Evolutionary conservation across 37 sponge, comb jelly and placozoan species (phyloP).

Genomic region (Oscarella lobularis): DNA sequence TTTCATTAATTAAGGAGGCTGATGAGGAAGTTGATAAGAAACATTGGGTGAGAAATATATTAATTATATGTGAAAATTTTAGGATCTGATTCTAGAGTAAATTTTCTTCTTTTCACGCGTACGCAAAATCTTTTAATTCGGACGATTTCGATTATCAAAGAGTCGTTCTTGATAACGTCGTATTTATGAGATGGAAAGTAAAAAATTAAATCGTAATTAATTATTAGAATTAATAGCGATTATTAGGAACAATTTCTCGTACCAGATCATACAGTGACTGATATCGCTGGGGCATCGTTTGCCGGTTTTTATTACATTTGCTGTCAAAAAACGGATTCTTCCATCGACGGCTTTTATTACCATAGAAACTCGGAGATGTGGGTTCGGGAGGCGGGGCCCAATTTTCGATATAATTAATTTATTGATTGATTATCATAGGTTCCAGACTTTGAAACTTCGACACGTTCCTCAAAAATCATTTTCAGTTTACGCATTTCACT

Average conservation of each 20-base stretch:
- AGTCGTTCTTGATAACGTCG: conserved; percentile 37
- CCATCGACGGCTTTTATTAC: conserved; percentile 90
- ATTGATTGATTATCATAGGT: no score
- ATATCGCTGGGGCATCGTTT: conserved; percentile 86
- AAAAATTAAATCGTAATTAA: not conserved
- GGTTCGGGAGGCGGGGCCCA: no score
- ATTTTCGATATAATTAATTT: no score
- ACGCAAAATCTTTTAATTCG: conserved; percentile 60
- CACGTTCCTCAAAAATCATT: no score
- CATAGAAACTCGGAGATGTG: conserved; percentile 83
- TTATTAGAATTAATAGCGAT: no score
- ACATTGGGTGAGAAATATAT: conserved; percentile 39
- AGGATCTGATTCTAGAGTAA: no score
- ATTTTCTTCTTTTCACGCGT: conserved; percentile 63
- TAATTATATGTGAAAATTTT: conserved; percentile 30
- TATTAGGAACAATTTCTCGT: conserved; percentile 82
- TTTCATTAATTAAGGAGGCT: conserved; percentile 30
- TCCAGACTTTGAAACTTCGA: no score
- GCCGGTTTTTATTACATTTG: conserved; percentile 96
- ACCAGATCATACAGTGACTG: conserved; percentile 75
- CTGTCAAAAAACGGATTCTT: conserved; percentile 55
- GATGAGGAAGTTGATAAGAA: conserved; percentile 51
- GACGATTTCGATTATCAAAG: conserved; percentile 73
- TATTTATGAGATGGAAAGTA: conserved; percentile 99
- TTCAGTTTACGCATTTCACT: no score